phyloP scores from a whole-genome alignment of 2,113 vertebrate species.

The Xenopus laevis region DNA sequence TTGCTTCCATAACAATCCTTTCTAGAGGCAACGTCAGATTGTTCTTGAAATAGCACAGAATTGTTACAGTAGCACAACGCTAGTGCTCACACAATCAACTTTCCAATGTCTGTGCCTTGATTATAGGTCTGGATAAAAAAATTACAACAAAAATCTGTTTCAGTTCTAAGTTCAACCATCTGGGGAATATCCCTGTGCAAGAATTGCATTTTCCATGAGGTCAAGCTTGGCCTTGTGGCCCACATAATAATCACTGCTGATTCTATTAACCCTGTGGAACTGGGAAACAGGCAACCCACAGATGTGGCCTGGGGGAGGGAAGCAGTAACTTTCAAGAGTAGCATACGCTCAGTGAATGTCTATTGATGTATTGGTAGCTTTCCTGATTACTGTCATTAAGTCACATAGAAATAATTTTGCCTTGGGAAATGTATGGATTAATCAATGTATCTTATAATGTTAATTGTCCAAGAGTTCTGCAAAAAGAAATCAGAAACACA shows the following conservation, averaged over 20 bases:
- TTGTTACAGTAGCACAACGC: no score
- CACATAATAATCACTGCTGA: conserved; percentile 2
- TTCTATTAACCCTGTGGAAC: not conserved
- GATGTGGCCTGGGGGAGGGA: not conserved
- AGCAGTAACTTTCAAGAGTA: not conserved
- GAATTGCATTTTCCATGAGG: not conserved
- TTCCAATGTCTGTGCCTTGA: not conserved
- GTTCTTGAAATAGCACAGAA: no score
- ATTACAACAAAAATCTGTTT: conserved; percentile 4
- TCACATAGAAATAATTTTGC: not conserved
- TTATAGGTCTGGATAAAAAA: not conserved
- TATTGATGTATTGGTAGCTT: not conserved
- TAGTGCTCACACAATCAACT: not conserved
- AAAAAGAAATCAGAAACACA: no score
- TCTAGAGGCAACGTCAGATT: no score
- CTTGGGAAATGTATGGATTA: not conserved
- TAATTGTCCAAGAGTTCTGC: no score
- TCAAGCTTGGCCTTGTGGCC: conserved; percentile 3
- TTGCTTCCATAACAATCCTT: no score
- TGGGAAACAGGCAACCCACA: not conserved
- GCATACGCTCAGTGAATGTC: not conserved
- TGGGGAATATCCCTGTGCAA: conserved; percentile 1
- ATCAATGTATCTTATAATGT: no score
- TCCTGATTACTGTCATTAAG: not conserved
- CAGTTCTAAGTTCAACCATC: not conserved